phyloP scores from a whole-genome alignment of 1,140 invertebrate genomes.

The Eubasilissa regina region DNA sequence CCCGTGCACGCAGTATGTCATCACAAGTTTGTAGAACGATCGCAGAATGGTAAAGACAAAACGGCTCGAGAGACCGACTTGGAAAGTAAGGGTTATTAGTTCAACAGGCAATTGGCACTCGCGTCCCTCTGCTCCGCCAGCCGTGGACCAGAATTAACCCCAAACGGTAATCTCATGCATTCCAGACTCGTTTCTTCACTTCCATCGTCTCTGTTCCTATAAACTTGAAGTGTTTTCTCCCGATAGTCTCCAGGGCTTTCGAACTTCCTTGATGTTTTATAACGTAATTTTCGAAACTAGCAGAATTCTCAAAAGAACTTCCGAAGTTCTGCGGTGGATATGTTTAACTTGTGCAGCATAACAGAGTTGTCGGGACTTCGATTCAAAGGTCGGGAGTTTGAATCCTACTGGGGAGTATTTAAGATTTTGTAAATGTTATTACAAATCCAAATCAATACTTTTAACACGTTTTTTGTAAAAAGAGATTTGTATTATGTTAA shows the following conservation, averaged over 20 bases:
- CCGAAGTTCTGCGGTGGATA: too few species aligned
- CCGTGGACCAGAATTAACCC: neutral
- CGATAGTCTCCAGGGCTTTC: conserved; percentile 3
- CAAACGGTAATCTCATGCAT: conserved; percentile 4
- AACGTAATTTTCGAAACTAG: neutral
- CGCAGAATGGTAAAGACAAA: neutral
- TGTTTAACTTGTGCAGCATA: too few species aligned
- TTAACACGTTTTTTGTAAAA: too few species aligned
- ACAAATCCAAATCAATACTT: too few species aligned
- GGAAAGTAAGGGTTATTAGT: conserved; percentile 13
- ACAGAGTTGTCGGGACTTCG: too few species aligned
- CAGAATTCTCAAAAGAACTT: too few species aligned
- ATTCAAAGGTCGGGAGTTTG: too few species aligned
- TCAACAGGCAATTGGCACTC: conserved; percentile 4
- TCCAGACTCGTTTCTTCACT: conserved; percentile 6
- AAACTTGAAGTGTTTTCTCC: conserved; percentile 7
- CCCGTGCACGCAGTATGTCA: neutral
- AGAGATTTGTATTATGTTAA: too few species aligned
- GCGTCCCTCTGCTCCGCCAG: neutral
- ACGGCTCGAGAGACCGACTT: neutral
- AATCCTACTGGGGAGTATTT: too few species aligned
- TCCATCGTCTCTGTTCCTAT: conserved; percentile 11
- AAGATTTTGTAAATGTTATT: too few species aligned
- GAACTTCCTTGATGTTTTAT: neutral
- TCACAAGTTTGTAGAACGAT: neutral